Evolutionary conservation across 2,888 invertebrate genomes (phyloP).

Genomic region (Tenthredo amoena): DNA sequence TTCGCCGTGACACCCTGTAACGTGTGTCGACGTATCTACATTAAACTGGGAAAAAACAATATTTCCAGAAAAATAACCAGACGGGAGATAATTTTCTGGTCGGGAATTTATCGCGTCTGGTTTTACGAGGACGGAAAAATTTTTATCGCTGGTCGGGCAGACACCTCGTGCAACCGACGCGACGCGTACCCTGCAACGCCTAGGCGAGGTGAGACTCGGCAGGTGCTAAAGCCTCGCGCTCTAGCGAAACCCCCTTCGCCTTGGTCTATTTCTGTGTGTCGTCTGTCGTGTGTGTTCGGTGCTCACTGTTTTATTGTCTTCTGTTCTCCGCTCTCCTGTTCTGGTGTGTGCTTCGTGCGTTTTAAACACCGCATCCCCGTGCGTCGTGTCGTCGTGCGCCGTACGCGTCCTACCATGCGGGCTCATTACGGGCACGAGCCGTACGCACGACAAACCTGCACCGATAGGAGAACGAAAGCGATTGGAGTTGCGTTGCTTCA

Average conservation of each 20-base stretch:
- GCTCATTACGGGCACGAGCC: constrained; percentile 77
- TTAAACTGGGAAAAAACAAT: not conserved
- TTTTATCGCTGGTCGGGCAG: constrained; percentile 1
- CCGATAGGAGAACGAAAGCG: constrained; percentile 34
- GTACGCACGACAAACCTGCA: constrained; percentile 58
- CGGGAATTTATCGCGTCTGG: not conserved
- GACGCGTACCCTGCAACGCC: not conserved
- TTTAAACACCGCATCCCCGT: constrained; percentile 45
- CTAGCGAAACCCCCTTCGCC: constrained; percentile 44
- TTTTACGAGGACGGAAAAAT: constrained; percentile 7
- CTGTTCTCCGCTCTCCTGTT: constrained; percentile 2
- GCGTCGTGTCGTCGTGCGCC: constrained; percentile 30
- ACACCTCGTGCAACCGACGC: not conserved
- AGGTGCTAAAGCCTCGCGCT: constrained; percentile 29
- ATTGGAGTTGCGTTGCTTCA: constrained; percentile 8
- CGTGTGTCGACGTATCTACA: not conserved
- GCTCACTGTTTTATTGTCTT: not conserved
- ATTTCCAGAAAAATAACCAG: not conserved
- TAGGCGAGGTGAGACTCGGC: constrained; percentile 13
- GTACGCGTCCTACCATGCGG: constrained; percentile 62
- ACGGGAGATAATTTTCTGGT: not conserved
- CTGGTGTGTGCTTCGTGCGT: constrained; percentile 24
- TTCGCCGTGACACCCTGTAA: not conserved
- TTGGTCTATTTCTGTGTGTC: constrained; percentile 46
- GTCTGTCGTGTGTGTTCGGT: not conserved